Evolutionary conservation across 2,113 vertebrate genomes (phyloP).

Genomic region (Agapornis roseicollis): DNA sequence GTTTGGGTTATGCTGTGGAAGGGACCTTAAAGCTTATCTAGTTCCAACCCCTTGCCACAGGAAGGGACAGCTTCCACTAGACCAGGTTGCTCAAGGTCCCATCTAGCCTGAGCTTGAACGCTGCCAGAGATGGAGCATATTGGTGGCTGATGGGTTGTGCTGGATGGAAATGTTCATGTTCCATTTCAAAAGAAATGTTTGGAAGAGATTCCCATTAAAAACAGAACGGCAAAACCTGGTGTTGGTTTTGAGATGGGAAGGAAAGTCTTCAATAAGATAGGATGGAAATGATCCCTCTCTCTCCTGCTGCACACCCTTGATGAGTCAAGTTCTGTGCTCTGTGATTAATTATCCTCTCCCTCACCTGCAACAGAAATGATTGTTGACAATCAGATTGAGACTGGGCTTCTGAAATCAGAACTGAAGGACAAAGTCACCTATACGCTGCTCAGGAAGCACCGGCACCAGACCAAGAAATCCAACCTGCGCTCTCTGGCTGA

Average conservation of each 20-base stretch:
- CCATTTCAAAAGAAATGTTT: neutral
- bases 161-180: neutral
- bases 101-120: neutral
- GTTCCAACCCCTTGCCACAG: neutral
- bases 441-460: conserved; percentile 92
- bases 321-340: neutral
- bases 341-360: neutral
- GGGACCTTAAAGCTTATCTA: neutral
- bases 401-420: conserved; percentile 88
- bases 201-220: neutral
- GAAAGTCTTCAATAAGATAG: neutral
- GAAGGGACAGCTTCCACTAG: neutral
- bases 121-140: neutral
- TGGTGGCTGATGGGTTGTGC: neutral
- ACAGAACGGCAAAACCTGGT: neutral
- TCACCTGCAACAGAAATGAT: conserved; percentile 83
- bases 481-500: conserved; percentile 96
- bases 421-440: conserved; percentile 97
- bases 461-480: conserved; percentile 98
- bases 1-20: neutral
- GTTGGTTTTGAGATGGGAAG: neutral
- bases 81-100: neutral
- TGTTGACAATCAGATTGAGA: conserved; percentile 93
- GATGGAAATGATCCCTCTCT: rapidly evolving
- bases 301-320: neutral